These are phyloP conservation scores for Apistogramma diplotaenia DNA, from an alignment of 2,113 vertebrate genomes.

Conservation along the genomic window DNA sequence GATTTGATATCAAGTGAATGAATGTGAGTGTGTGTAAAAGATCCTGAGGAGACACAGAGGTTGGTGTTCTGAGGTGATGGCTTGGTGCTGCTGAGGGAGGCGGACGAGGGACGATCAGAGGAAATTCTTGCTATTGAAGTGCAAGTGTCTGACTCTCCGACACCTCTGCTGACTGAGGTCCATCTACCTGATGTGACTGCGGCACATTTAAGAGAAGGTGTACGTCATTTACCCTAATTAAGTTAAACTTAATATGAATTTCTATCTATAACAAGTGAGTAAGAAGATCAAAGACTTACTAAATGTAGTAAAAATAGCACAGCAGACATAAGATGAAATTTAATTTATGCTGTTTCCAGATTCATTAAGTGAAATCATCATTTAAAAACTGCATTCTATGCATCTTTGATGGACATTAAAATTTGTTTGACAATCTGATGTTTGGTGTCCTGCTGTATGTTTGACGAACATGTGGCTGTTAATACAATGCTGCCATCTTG, in stretches of 20 bases:
- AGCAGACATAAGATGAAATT: neutral
- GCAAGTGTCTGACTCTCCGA: neutral
- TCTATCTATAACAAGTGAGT: too few relatives aligned
- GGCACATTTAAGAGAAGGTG: neutral
- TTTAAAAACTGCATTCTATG: too few relatives aligned
- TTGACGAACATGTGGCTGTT: neutral
- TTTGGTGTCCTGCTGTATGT: too few relatives aligned
- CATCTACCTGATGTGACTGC: neutral
- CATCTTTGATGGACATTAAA: neutral
- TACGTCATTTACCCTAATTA: neutral
- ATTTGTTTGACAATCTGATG: too few relatives aligned
- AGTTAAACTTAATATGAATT: neutral
- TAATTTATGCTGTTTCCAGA: neutral
- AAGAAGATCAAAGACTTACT: too few relatives aligned
- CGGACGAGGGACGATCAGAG: constrained; percentile 8
- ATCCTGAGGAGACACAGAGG: neutral
- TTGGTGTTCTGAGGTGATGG: constrained; percentile 57
- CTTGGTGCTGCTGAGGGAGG: neutral
- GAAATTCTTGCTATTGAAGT: neutral
- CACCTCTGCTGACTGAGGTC: neutral
- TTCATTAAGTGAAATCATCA: neutral
- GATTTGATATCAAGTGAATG: constrained; percentile 15
- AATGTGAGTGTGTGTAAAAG: constrained; percentile 2
- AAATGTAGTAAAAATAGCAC: neutral
- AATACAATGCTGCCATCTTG: constrained; percentile 29